Conservation (phyloP, 2,113 vertebrate species). For the Nothoprocta pentlandii region DNA sequence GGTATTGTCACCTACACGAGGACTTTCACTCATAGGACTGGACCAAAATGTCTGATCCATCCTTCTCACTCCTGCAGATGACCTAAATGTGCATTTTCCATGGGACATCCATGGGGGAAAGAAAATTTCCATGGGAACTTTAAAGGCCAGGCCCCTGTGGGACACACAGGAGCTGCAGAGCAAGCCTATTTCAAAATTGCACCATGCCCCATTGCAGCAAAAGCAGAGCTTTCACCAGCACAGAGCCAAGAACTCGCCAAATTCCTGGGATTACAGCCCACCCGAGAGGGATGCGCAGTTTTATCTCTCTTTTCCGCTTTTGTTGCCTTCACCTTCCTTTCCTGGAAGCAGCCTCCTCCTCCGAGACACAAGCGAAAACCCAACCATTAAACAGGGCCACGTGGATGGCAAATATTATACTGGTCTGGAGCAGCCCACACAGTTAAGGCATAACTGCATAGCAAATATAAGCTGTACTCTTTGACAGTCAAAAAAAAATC, state of each 20-base stretch:
- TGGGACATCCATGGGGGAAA: no score
- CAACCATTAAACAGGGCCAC: neutral
- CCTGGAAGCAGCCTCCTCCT: neutral
- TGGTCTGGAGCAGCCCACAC: neutral
- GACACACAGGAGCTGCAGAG: neutral
- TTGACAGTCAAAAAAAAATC: neutral
- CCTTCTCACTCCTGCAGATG: accelerated
- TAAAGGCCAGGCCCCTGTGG: accelerated
- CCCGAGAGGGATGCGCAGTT: neutral
- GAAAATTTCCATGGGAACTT: neutral
- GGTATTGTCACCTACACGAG: neutral
- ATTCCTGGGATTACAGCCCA: neutral
- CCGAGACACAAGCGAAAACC: neutral
- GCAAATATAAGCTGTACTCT: slow-evolving; percentile 38
- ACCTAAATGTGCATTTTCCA: neutral
- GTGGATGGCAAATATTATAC: neutral
- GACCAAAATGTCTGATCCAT: accelerated
- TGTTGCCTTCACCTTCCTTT: neutral
- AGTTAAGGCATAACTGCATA: slow-evolving; percentile 58
- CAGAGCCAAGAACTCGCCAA: neutral
- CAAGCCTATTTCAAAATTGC: neutral
- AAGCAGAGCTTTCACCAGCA: neutral
- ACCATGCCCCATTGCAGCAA: neutral
- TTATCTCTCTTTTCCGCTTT: neutral
- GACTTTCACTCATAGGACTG: neutral